Evolutionary conservation across 2,888 invertebrate genomes (phyloP).

Genomic region (Andrena praecox): DNA sequence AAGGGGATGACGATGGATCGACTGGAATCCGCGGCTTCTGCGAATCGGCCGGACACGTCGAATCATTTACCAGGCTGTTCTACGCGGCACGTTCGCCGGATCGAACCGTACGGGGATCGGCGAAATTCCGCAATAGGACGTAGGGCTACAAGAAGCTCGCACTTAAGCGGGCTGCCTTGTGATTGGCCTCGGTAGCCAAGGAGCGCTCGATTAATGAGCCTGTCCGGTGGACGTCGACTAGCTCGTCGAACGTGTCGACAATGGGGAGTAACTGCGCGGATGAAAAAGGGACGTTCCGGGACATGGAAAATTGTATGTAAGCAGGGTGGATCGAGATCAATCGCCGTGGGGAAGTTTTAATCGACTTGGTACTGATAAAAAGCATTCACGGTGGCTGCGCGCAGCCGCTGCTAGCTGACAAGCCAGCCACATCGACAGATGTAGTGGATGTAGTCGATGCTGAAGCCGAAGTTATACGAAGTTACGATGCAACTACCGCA

Average conservation of each 20-base stretch:
- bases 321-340: constrained; percentile 45
- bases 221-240: constrained; percentile 49
- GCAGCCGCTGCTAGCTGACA: background rate
- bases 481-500: constrained; percentile 42
- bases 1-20: constrained; percentile 57
- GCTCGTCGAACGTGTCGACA: constrained; percentile 69
- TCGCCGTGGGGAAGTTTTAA: constrained; percentile 70
- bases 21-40: constrained; percentile 61
- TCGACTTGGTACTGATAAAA: constrained; percentile 50
- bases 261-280: constrained; percentile 42
- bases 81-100: constrained; percentile 40
- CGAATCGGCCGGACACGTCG: constrained; percentile 50
- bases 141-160: constrained; percentile 51
- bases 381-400: background rate
- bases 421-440: no score
- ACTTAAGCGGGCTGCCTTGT: constrained; percentile 49
- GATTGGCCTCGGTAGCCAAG: constrained; percentile 43
- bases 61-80: constrained; percentile 38
- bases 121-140: constrained; percentile 59
- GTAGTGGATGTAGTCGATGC: constrained; percentile 16
- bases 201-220: constrained; percentile 69
- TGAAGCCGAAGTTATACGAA: constrained; percentile 35
- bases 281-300: constrained; percentile 20
- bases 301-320: constrained; percentile 48
- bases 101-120: constrained; percentile 52